Percentiles rank a stretch among this genome's conserved stretches.
These are phyloP conservation scores for Drosophila kambysellisi DNA, from an alignment of 2,888 invertebrate species.

Conservation along the genomic window DNA sequence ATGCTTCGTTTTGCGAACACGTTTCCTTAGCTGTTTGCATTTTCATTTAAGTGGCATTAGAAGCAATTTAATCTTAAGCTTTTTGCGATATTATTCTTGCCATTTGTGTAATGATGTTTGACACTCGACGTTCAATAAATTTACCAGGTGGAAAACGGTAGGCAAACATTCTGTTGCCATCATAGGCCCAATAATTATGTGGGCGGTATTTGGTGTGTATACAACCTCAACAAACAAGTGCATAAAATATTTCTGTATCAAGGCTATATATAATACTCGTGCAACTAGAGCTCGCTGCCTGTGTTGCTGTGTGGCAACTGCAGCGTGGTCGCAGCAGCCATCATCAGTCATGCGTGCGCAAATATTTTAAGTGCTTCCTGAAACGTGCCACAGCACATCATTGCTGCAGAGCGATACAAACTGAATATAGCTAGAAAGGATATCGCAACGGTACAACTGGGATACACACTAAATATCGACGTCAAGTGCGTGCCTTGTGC, in stretches of 20 bases:
- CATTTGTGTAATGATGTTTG: conserved; percentile 59
- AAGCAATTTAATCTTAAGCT: conserved; percentile 50
- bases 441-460: conserved; percentile 24
- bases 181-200: conserved; percentile 56
- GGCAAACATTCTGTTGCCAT: conserved; percentile 16
- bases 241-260: conserved; percentile 63
- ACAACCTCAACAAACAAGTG: conserved; percentile 50
- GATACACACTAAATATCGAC: conserved; percentile 26
- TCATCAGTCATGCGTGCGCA: conserved; percentile 80
- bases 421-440: conserved; percentile 42
- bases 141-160: conserved; percentile 27
- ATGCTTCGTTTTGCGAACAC: conserved; percentile 20
- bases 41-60: conserved; percentile 56
- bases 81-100: conserved; percentile 43
- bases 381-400: conserved; percentile 60
- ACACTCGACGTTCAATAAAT: conserved; percentile 51
- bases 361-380: conserved; percentile 80
- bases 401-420: conserved; percentile 33
- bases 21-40: conserved; percentile 33
- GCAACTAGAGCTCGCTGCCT: conserved; percentile 24
- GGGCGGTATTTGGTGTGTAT: conserved; percentile 61
- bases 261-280: conserved; percentile 32
- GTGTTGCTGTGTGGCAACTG: conserved; percentile 27
- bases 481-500: conserved; percentile 44
- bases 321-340: conserved; percentile 48